Evolutionary conservation across 2,113 vertebrate genomes (phyloP).

Genomic region (Ahaetulla prasina): DNA sequence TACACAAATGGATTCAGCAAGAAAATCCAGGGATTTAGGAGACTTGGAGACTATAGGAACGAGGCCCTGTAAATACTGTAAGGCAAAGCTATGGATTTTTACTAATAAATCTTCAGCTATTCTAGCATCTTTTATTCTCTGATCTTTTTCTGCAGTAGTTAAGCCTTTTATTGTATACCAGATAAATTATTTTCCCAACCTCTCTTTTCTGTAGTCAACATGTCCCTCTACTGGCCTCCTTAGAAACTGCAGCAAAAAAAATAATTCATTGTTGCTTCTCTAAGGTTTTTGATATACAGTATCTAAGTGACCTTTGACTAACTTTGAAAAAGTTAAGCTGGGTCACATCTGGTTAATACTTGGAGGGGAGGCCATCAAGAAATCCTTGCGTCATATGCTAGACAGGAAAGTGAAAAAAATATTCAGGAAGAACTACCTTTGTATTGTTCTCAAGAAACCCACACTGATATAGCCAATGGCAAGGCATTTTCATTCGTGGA

Average conservation of each 20-base stretch:
- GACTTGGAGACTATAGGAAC: background rate
- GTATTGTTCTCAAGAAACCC: background rate
- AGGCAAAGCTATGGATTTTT: background rate
- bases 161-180: fast-evolving
- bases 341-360: background rate
- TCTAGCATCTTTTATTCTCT: background rate
- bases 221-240: slow-evolving; percentile 67
- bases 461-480: background rate
- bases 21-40: background rate
- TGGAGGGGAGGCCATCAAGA: background rate
- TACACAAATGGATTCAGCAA: background rate
- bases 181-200: background rate
- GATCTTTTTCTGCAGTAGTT: background rate
- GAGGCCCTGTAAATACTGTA: background rate
- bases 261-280: background rate
- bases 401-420: background rate
- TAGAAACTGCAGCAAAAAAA: slow-evolving; percentile 29
- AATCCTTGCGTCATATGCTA: background rate
- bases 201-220: slow-evolving; percentile 52
- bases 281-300: background rate
- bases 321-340: background rate
- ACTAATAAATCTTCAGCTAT: background rate
- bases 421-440: background rate
- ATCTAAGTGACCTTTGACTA: background rate
- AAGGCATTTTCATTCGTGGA: background rate